Evolutionary conservation across 2,113 vertebrate genomes (phyloP), one percentile per base, ranked within the genome.

Genomic region (Trichechus manatus): DNA sequence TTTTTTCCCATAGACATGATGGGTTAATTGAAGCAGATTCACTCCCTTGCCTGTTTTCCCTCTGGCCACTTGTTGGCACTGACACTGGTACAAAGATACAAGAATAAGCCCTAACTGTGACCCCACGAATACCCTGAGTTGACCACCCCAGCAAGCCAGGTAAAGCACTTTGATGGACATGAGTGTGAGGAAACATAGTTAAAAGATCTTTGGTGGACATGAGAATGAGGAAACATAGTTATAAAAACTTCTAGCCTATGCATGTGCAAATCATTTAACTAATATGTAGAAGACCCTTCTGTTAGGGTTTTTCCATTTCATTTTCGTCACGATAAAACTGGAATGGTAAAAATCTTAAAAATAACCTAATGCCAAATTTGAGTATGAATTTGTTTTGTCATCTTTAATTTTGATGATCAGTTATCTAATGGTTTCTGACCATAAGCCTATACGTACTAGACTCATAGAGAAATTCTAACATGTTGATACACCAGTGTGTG

Each of bases 391-490:
- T 93, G 27, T 85, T 86, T 94, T 80, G 13, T 93, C 70, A 79
- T 74, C 61, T 97, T 92, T 94, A 87, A 78, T 94, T 93, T 94
- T 93, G 74, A 50, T 90, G 29, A 33, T 93, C 29, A 61, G 56
- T 77, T 92, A 75, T 94, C 25, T 22, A 95, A 9, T 85, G 56
- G 27, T 68, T 92, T 86, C 56, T 93, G 44, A 85, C 53, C 84
- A 53, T 27, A 36, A 36, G 94, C 66, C n/a, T 85, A n/a, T 25
- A 84, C 50, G 14, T 79, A 85, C 44, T 85, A 91, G 19, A 88
- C 27, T 3, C 42, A 61, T n/a, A 89, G 64, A 66, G 39, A 87
- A 88, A 61, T 66, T 88, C 47, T 78, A 78, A 89, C 23, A 42
- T 72, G 7, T 70, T 95, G 90, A 77, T 93, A 84, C 13, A 56